Base-by-base conservation (phyloP, 2,113 vertebrate genomes). In the Polyodon spathula region DNA sequence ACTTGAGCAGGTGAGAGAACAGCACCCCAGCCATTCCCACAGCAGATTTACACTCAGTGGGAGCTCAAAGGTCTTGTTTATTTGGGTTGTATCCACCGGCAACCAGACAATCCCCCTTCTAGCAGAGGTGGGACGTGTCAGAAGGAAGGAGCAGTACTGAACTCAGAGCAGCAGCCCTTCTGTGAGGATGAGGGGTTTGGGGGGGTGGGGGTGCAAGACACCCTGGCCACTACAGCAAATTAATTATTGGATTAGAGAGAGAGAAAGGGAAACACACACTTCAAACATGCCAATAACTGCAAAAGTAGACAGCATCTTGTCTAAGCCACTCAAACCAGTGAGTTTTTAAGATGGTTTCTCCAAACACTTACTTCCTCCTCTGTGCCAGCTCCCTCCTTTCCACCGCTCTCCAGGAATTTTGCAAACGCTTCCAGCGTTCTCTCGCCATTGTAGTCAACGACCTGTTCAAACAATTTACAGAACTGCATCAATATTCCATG, bases 371-470 rank as follows among this genome's bases (percentile, higher is more conserved):
- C 80, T 0, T 91, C 91, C 0, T 91, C 89, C 0, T 83, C 83
- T 0, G 86, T 83, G 5, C 81, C 80, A 0, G 92, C 94, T 0
- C 95, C 96, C 0, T 98, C 96, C 76, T 90, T 90, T 4, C 96
- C 96, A 1, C 95, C 96, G 0, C 95, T 99, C 76, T 97, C 93
- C 81, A 98, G 50, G 80, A 99, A 99, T 63, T 96, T 97, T 48
- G 87, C 88, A 70, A 99, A 97, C 38, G 92, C 93, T 7, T 97
- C 95, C 63, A 99, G 68, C 0, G 95, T 97, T 78, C 96, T 87
- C 76, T 99, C 96, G 0, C 95, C 96, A 0, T 94, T 99, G 71
- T 96, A 99, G 48, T 98, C 95, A 10, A 98, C 89, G 46, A 98
- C 89, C 96, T 98, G 70, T 39, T 14, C 2, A 42, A 60, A 39